Evolutionary conservation across 2,888 invertebrate genomes (phyloP).

Genomic region (Ochlodes sylvanus): DNA sequence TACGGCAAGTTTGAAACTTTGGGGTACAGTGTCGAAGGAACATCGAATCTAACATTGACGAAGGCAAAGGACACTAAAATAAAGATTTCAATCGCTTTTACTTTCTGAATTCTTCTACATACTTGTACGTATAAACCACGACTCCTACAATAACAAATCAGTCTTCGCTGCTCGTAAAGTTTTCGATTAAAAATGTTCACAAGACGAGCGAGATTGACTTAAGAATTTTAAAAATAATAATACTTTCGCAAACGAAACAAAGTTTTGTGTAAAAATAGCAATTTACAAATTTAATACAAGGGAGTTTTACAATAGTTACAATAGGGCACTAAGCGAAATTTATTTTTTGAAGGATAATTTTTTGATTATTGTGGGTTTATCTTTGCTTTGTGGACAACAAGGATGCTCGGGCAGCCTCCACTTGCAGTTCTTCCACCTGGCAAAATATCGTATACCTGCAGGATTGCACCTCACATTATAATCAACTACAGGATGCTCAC

Average conservation of each 20-base stretch:
- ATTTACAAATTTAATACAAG: conserved; percentile 76
- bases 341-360: conserved; percentile 82
- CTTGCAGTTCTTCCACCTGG: conserved; percentile 93
- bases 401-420: conserved; percentile 89
- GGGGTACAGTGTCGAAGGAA: conserved; percentile 73
- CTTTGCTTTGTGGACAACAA: conserved; percentile 87
- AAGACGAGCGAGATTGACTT: conserved; percentile 74
- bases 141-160: conserved; percentile 79
- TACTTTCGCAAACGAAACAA: conserved; percentile 66
- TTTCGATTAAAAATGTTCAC: conserved; percentile 73
- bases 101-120: conserved; percentile 57
- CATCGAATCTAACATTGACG: conserved; percentile 79
- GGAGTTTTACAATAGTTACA: conserved; percentile 77
- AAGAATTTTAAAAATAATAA: conserved; percentile 64
- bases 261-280: conserved; percentile 79
- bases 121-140: conserved; percentile 73
- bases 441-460: conserved; percentile 93
- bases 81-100: conserved; percentile 68
- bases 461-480: conserved; percentile 85
- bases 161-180: conserved; percentile 82
- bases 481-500: conserved; percentile 80
- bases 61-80: conserved; percentile 70
- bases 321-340: conserved; percentile 74
- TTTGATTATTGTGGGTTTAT: conserved; percentile 80
- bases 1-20: conserved; percentile 73